Percentiles rank a stretch among this genome's conserved stretches.
Evolutionary conservation across 2,888 invertebrate genomes (phyloP).

Genomic region (Odontocerum albicorne): DNA sequence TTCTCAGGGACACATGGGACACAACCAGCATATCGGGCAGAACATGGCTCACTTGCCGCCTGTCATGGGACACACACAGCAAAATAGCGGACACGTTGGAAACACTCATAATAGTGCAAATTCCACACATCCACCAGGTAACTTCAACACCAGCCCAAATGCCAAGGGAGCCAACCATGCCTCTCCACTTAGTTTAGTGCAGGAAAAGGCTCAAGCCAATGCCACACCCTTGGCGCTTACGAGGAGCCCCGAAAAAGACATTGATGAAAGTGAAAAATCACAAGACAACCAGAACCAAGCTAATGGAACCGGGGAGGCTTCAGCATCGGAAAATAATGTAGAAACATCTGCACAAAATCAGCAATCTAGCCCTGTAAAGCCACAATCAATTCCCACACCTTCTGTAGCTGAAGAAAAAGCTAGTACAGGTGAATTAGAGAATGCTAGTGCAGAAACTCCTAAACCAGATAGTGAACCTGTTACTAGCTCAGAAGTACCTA

Average conservation of each 20-base stretch:
- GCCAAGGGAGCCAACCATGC: conserved; percentile 39
- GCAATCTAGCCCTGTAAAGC: not conserved
- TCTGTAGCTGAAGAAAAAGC: conserved; percentile 7
- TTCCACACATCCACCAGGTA: not conserved
- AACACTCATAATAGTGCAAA: not conserved
- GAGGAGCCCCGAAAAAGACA: conserved; percentile 16
- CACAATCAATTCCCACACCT: not conserved
- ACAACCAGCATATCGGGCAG: conserved; percentile 41
- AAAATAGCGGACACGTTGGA: not conserved
- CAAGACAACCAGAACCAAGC: conserved; percentile 41
- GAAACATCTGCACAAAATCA: not conserved
- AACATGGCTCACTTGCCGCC: conserved; percentile 38
- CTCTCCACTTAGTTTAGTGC: conserved; percentile 53
- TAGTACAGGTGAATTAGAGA: not conserved
- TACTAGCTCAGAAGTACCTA: not conserved
- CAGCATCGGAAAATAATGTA: no score
- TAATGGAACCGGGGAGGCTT: conserved; percentile 53
- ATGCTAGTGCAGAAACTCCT: not conserved
- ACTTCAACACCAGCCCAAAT: conserved; percentile 3
- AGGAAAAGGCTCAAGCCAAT: conserved; percentile 42
- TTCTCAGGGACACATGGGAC: conserved; percentile 24
- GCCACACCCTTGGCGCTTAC: conserved; percentile 51
- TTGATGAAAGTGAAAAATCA: not conserved
- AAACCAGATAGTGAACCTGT: not conserved
- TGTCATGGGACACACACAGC: no score